Percentiles rank a stretch among this genome's conserved stretches.
phyloP scores from a whole-genome alignment of 1,140 invertebrate species.

The Proctacanthus coquilletti region DNA sequence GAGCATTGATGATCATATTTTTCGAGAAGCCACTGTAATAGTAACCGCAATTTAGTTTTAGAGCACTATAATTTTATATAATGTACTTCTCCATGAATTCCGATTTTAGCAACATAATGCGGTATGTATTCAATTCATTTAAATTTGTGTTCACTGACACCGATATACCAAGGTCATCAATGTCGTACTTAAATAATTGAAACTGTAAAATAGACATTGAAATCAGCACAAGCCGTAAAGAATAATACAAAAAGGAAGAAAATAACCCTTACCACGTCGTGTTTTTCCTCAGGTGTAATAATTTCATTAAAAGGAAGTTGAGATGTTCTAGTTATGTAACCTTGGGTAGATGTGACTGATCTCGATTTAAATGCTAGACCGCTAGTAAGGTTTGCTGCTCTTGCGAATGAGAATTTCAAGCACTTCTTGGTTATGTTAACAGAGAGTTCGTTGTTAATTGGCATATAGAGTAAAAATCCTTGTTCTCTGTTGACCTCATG shows the following conservation, averaged over 20 bases:
- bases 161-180: constrained; percentile 20
- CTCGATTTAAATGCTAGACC: constrained; percentile 26
- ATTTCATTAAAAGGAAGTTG: constrained; percentile 19
- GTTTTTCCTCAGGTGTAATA: constrained; percentile 18
- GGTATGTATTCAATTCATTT: constrained; percentile 22
- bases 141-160: constrained; percentile 21
- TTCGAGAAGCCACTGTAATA: constrained; percentile 21
- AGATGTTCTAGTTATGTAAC: constrained; percentile 19
- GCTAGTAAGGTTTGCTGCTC: constrained; percentile 24
- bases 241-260: background rate
- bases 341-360: constrained; percentile 21
- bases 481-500: constrained; percentile 39
- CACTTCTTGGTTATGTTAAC: constrained; percentile 17
- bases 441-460: constrained; percentile 31
- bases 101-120: constrained; percentile 26
- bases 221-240: background rate
- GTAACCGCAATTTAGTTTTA: background rate
- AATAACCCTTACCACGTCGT: constrained; percentile 16
- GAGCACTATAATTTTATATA: background rate
- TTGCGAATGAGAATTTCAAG: constrained; percentile 18
- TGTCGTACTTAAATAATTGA: constrained; percentile 20
- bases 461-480: constrained; percentile 40
- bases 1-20: constrained; percentile 20
- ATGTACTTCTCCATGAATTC: constrained; percentile 27
- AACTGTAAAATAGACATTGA: constrained; percentile 11